phyloP scores from a whole-genome alignment of 2,797 vertebrate genomes.

The Buceros bicornis region DNA sequence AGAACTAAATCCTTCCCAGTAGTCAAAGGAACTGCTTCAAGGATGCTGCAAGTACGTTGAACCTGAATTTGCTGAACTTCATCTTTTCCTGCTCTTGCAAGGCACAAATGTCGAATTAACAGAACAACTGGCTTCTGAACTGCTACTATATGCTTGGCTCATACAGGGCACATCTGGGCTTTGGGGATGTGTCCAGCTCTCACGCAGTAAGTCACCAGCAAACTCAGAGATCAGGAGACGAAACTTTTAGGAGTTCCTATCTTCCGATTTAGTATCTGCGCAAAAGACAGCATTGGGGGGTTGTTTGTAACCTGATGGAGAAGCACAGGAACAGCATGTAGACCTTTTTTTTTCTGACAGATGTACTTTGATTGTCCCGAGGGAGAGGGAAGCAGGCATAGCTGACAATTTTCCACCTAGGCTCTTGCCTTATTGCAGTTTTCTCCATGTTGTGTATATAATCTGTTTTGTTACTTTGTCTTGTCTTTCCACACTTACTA shows the following conservation, averaged over 20 bases:
- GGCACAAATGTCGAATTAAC: too few relatives aligned
- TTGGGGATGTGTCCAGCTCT: too few relatives aligned
- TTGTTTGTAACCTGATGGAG: background rate
- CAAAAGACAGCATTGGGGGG: background rate
- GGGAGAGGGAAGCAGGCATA: background rate
- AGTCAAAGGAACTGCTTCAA: too few relatives aligned
- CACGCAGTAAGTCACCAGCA: too few relatives aligned
- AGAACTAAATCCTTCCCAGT: too few relatives aligned
- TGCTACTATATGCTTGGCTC: too few relatives aligned
- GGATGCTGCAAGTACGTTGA: too few relatives aligned
- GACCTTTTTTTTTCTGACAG: background rate
- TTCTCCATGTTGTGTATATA: background rate
- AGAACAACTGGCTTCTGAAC: too few relatives aligned
- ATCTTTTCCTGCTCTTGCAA: too few relatives aligned
- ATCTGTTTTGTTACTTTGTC: background rate
- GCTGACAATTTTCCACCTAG: background rate
- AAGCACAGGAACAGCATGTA: background rate
- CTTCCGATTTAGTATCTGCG: background rate
- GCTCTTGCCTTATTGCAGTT: background rate
- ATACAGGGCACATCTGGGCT: too few relatives aligned
- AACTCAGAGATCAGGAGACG: too few relatives aligned
- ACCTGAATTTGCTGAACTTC: too few relatives aligned
- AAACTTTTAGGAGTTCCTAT: background rate
- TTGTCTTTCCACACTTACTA: background rate
- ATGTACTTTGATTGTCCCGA: background rate